Conservation (phyloP, 2,888 invertebrate genomes). For the Calliopum simillimum region DNA sequence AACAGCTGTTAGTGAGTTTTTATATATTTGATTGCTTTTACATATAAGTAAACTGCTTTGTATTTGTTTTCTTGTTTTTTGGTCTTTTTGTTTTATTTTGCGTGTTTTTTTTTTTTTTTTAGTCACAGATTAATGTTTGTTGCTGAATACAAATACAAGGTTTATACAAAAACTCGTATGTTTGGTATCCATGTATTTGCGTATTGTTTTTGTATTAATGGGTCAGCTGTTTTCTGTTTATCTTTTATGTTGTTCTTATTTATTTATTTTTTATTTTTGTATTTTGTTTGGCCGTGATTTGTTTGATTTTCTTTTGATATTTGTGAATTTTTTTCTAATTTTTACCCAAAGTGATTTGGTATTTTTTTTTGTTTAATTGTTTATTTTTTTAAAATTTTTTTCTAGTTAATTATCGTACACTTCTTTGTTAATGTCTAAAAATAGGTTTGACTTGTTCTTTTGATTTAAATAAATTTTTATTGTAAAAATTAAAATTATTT, state of each 20-base stretch:
- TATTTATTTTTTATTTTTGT: conserved; percentile 19
- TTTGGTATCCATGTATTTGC: conserved; percentile 7
- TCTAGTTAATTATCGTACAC: not conserved
- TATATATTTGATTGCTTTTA: conserved; percentile 1
- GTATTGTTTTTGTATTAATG: conserved; percentile 25
- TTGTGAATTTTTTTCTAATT: conserved; percentile 14
- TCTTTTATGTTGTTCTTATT: conserved; percentile 11
- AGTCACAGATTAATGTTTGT: not conserved
- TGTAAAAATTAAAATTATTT: not conserved
- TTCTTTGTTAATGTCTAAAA: not conserved
- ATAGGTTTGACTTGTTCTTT: not conserved
- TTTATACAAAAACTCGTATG: conserved; percentile 1
- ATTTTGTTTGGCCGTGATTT: conserved; percentile 20
- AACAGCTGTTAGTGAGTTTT: conserved; percentile 12
- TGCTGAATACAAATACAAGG: not conserved
- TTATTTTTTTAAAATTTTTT: not conserved
- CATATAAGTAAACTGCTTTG: too few species aligned
- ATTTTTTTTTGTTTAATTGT: conserved; percentile 14
- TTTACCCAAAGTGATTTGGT: not conserved
- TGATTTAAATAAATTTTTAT: not conserved
- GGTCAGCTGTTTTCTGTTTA: conserved; percentile 28
- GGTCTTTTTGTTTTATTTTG: not conserved
- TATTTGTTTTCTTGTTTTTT: conserved; percentile 5
- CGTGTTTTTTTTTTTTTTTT: conserved; percentile 3
- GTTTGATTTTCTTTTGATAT: conserved; percentile 3